Percentiles rank a stretch among this genome's conserved stretches.
phyloP scores from a whole-genome alignment of 1,140 invertebrate genomes.

The Ridgeia piscesae region DNA sequence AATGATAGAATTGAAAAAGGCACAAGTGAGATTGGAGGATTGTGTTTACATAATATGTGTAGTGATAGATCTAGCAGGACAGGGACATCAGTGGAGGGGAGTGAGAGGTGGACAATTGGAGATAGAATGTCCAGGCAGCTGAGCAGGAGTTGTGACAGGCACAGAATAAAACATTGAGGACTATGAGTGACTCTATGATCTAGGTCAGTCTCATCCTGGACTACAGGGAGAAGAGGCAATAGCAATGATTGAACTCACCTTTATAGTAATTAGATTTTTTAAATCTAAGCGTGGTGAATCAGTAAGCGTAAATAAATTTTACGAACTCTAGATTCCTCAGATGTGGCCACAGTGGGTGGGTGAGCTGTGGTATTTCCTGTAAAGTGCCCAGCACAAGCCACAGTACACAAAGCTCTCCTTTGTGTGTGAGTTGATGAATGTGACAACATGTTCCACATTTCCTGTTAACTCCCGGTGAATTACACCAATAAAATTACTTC shows the following conservation, averaged over 20 bases:
- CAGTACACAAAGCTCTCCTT: neutral
- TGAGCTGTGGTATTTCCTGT: neutral
- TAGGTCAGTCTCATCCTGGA: too few species aligned
- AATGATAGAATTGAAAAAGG: too few species aligned
- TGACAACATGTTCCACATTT: neutral
- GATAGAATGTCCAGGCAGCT: too few species aligned
- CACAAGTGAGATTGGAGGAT: too few species aligned
- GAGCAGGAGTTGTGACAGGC: too few species aligned
- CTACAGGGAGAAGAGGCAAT: too few species aligned
- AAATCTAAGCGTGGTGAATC: neutral
- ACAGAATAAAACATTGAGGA: too few species aligned
- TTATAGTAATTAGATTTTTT: neutral
- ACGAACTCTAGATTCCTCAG: neutral
- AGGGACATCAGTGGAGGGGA: too few species aligned
- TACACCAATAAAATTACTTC: neutral
- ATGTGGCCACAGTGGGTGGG: neutral
- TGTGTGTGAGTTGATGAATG: neutral
- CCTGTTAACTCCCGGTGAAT: neutral
- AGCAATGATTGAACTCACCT: neutral
- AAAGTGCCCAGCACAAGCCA: neutral
- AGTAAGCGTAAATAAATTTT: neutral
- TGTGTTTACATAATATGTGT: too few species aligned
- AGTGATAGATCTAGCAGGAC: too few species aligned
- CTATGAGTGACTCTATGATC: too few species aligned
- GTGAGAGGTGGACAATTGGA: too few species aligned